Percentiles rank a stretch among this genome's conserved stretches.
Evolutionary conservation across 2,888 invertebrate species (phyloP).

Genomic region (Phania funesta): DNA sequence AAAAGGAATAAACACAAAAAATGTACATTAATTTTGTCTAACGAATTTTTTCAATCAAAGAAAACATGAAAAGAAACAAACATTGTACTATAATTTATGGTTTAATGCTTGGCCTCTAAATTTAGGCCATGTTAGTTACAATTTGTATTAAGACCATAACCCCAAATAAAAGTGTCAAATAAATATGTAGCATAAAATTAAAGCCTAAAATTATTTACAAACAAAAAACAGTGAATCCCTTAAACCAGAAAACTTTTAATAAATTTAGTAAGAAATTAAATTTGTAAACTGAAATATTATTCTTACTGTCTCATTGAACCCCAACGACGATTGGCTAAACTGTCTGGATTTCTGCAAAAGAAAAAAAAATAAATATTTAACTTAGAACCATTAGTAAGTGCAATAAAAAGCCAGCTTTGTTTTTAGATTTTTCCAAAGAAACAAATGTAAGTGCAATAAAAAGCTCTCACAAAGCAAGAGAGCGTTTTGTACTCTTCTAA

Average conservation of each 20-base stretch:
- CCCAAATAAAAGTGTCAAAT: not conserved
- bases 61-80: not conserved
- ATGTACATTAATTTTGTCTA: not conserved
- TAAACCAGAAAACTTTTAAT: conserved; percentile 27
- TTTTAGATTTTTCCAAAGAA: not conserved
- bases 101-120: conserved; percentile 7
- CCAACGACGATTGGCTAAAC: conserved; percentile 84
- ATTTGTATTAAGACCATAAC: not conserved
- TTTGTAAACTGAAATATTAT: conserved; percentile 42
- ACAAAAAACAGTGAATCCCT: not conserved
- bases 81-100: not conserved
- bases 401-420: not conserved
- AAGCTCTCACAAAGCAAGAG: not conserved
- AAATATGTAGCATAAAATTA: not conserved
- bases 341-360: conserved; percentile 83
- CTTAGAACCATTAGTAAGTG: not conserved
- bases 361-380: conserved; percentile 60
- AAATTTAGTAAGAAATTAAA: conserved; percentile 10
- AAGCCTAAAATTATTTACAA: conserved; percentile 40
- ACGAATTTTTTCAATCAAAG: not conserved
- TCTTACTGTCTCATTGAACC: conserved; percentile 85
- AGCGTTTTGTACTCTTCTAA: not conserved
- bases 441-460: not conserved
- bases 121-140: conserved; percentile 6
- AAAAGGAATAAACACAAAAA: not conserved